phyloP scores from a whole-genome alignment of 2,113 vertebrate genomes.

The Dicerorhinus sumatrensis region DNA sequence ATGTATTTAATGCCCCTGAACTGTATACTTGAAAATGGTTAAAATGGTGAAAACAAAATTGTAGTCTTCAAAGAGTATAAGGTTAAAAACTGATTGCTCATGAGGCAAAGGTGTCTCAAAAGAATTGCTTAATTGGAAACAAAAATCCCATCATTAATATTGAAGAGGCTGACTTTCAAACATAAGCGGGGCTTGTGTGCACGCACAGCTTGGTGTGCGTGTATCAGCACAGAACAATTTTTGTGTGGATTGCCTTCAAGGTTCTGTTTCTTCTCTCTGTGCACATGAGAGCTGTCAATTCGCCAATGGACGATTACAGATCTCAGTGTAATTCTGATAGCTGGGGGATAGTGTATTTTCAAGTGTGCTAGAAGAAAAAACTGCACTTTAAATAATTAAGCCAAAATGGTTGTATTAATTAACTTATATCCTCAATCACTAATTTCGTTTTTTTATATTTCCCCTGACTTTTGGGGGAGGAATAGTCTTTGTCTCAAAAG shows the following conservation, averaged over 20 bases:
- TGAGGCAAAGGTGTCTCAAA: neutral
- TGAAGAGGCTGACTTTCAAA: neutral
- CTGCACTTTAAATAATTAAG: constrained; percentile 77
- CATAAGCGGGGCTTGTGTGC: neutral
- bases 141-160: neutral
- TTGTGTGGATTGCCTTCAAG: neutral
- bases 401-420: constrained; percentile 67
- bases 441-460: constrained; percentile 73
- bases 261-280: constrained; percentile 3
- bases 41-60: neutral
- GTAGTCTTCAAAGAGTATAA: neutral
- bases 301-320: neutral
- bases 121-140: neutral
- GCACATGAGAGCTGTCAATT: neutral
- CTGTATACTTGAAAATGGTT: neutral
- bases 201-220: neutral
- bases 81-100: neutral
- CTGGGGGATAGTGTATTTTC: neutral
- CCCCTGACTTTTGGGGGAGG: constrained; percentile 74
- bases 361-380: constrained; percentile 51
- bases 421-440: constrained; percentile 75
- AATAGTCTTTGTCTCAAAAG: constrained; percentile 65
- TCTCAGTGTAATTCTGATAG: constrained; percentile 30
- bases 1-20: neutral
- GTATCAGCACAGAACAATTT: neutral